A percentile compares a stretch with the other conserved stretches of the same genome.
These are phyloP conservation scores for Acanthosepion esculentum DNA, from an alignment of 2,888 invertebrate genomes.

Conservation along the genomic window DNA sequence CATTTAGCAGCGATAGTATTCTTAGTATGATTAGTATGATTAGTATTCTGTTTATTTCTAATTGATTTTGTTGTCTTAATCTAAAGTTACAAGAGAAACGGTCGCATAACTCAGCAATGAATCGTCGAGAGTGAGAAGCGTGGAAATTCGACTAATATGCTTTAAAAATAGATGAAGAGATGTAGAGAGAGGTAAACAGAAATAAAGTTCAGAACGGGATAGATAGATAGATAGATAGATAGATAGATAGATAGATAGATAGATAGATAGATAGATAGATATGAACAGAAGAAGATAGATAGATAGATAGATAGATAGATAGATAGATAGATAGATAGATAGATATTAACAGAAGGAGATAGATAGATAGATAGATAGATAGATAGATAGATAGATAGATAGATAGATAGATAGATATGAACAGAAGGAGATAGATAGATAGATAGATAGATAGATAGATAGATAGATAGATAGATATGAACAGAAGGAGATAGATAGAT, in stretches of 20 bases:
- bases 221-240: background rate
- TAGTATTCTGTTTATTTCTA: background rate
- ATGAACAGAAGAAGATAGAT: background rate
- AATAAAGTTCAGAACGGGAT: background rate
- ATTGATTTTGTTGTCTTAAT: background rate
- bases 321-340: background rate
- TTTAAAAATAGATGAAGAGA: constrained; percentile 33
- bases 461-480: too few species aligned
- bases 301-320: background rate
- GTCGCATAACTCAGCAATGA: constrained; percentile 11
- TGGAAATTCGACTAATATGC: background rate
- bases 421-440: background rate
- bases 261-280: background rate
- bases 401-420: too few species aligned
- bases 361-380: too few species aligned
- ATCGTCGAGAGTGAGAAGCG: background rate
- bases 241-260: background rate
- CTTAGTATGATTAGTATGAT: too few species aligned
- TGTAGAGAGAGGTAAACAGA: too few species aligned
- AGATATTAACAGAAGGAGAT: too few species aligned
- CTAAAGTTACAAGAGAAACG: background rate
- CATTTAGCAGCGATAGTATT: too few species aligned
- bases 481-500: accelerated
- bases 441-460: background rate
- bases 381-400: too few species aligned